Evolutionary conservation across 2,113 vertebrate species (phyloP).

Genomic region (Phalacrocorax pelagicus): DNA sequence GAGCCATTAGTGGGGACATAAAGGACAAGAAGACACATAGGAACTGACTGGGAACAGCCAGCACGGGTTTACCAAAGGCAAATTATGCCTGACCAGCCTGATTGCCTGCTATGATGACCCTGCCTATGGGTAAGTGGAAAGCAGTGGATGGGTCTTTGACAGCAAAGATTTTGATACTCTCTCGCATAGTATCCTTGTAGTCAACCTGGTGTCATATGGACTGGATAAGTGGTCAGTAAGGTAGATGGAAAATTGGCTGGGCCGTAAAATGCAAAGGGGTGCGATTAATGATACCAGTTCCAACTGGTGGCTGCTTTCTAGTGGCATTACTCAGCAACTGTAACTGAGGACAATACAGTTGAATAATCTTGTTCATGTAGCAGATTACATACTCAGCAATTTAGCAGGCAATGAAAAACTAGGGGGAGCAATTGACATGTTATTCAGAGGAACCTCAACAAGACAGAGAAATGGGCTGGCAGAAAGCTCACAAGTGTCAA

Average conservation of each 20-base stretch:
- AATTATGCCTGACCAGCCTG: neutral
- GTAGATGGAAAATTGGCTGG: neutral
- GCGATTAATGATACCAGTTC: neutral
- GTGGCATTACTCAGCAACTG: neutral
- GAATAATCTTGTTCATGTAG: neutral
- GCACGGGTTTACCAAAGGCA: neutral
- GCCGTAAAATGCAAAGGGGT: neutral
- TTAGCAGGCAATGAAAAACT: neutral
- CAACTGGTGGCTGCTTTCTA: neutral
- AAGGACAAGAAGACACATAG: neutral
- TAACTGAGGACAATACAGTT: neutral
- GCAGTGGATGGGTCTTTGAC: neutral
- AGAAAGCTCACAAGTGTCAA: neutral
- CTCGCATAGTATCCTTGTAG: neutral
- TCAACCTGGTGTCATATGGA: neutral
- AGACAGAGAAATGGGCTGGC: neutral
- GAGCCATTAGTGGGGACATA: neutral
- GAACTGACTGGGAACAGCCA: neutral
- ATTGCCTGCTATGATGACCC: neutral
- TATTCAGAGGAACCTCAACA: neutral
- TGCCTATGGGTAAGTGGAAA: neutral
- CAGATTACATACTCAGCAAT: neutral
- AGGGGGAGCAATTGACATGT: neutral
- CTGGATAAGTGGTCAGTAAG: neutral
- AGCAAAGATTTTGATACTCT: neutral